Conservation (phyloP, 23 tunicate genomes). For the Styela clava region DNA sequence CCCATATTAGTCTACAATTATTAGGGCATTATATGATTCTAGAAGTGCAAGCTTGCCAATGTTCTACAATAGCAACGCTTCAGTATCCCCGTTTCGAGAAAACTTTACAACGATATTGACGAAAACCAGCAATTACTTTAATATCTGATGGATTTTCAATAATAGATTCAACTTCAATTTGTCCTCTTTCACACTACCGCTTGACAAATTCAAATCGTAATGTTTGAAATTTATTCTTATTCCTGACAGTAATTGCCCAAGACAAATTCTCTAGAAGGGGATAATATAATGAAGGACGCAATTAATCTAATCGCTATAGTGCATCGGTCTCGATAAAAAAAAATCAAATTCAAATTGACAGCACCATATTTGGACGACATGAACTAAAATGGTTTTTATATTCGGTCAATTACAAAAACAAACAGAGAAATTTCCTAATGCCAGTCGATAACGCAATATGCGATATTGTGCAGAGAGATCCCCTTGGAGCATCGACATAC, state of each 20-base stretch:
- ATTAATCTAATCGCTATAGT: not conserved
- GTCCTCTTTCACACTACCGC: not conserved
- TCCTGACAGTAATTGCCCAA: not conserved
- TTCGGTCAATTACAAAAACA: not conserved
- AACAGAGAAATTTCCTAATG: not conserved
- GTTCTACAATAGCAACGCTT: too few species aligned
- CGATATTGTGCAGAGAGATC: not conserved
- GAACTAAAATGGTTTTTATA: not conserved
- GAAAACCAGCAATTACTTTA: too few species aligned
- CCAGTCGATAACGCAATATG: not conserved
- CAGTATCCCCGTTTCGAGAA: too few species aligned
- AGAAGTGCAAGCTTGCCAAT: too few species aligned
- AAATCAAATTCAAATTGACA: not conserved
- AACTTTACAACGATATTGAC: too few species aligned
- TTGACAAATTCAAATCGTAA: not conserved
- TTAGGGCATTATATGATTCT: too few species aligned
- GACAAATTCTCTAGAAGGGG: not conserved
- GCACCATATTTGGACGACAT: not conserved
- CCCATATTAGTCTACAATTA: too few species aligned
- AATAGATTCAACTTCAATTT: too few species aligned
- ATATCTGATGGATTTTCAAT: too few species aligned
- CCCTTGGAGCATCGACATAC: constrained; percentile 6
- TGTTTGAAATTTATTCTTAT: not conserved
- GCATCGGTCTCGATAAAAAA: not conserved
- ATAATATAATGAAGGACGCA: not conserved